Base-by-base conservation (phyloP, 2,113 vertebrate genomes). In the Acanthochromis polyacanthus region DNA sequence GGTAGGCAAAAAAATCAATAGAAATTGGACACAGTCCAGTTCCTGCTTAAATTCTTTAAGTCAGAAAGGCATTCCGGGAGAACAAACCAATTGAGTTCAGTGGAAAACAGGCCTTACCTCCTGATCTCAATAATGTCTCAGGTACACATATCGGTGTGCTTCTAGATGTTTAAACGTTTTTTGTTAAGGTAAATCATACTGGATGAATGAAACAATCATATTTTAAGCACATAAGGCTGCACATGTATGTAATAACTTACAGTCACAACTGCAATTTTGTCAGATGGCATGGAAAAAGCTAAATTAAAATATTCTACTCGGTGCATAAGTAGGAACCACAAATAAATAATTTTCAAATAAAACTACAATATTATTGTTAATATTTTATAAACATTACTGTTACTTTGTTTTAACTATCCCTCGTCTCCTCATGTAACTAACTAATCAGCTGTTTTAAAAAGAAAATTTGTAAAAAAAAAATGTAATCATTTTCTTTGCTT, bases 11-110 rank as follows among this genome's bases (percentile, higher is more conserved):
- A 2, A 85, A 93, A 89, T 93, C 89, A 91, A 91, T 93, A 79
- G 69, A 91, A 80, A 90, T 86, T 93, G 89, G 93, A 92, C 83
- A 92, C 92, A 94, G 89, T 94, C 81, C 86, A 91, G 83, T 87
- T 94, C 79, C 80, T 84, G 66, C 82, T 69, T 83, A 77, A 75
- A 78, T 78, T 86, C 76, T 65, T 52, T 56, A 57, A 80, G 53
- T 70, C 78, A 59, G 45, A 67, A 58, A 75, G 23, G 36, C 73
- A 71, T 72, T 48, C 58, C 28, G 60, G 20, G 12, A 66, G 45
- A 80, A 80, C 43, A 69, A 57, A 68, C 61, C 56, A 28, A 63
- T 20, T 28, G 50, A 76, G 64, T 40, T 0, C n/a, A 52, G 53
- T 67, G 59, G 7, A 71, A 60, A 69, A 50, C 45, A 14, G 30